Evolutionary conservation across 1,140 invertebrate species (phyloP).

Genomic region (Heliconius hermathena): DNA sequence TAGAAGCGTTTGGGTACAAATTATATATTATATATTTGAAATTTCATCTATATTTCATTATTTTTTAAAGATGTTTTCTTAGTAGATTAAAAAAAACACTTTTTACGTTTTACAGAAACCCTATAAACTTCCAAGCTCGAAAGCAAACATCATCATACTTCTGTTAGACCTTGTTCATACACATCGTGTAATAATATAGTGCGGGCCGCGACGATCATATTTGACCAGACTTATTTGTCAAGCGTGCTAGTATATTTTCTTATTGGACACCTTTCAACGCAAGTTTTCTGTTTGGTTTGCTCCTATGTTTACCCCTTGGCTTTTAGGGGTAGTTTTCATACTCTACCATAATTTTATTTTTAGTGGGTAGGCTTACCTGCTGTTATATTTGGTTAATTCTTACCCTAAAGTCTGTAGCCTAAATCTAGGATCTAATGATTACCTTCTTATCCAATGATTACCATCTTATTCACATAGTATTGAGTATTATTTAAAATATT

Average conservation of each 20-base stretch:
- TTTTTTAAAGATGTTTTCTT: neutral
- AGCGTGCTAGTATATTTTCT: constrained; percentile 74
- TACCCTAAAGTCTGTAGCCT: constrained; percentile 19
- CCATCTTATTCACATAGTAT: neutral
- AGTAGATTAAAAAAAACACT: neutral
- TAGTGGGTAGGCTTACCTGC: constrained; percentile 44
- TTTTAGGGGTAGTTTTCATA: constrained; percentile 52
- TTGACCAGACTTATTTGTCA: constrained; percentile 74
- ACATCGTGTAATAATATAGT: constrained; percentile 61
- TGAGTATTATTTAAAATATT: neutral
- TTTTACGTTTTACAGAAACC: neutral
- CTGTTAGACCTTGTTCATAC: constrained; percentile 62
- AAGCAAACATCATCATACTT: constrained; percentile 62
- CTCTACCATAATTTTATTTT: neutral
- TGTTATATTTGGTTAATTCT: constrained; percentile 62
- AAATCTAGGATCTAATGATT: neutral
- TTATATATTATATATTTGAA: neutral
- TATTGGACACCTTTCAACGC: constrained; percentile 70
- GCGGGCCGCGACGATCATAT: constrained; percentile 64
- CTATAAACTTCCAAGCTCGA: constrained; percentile 60
- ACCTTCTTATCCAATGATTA: neutral
- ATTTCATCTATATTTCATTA: neutral
- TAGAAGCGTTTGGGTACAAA: neutral
- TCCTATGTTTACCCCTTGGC: constrained; percentile 52
- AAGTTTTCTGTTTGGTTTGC: constrained; percentile 68